Base-by-base conservation (phyloP, 2,797 vertebrate genomes). In the Ataeniobius toweri region DNA sequence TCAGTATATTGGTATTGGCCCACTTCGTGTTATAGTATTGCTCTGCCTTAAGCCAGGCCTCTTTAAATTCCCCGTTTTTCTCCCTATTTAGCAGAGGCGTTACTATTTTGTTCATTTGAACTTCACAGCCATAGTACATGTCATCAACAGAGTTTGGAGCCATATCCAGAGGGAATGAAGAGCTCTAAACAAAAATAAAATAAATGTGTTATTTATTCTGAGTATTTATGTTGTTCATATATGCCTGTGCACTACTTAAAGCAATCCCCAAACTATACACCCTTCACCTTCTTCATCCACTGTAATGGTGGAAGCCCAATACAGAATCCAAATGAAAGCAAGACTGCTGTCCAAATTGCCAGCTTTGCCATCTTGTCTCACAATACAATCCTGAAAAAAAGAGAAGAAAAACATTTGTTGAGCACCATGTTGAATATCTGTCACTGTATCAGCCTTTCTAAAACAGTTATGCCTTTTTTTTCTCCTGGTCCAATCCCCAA, bases 81-180 rank as follows among this genome's bases (percentile, higher is more conserved):
- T 26, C 86, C 69, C 89, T 88, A 56, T 81, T 80, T 0, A 6
- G 1, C 26, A 91, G 75, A 36, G 83, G 84, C 26, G 84, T 69
- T 48, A 85, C 83, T 48, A 8, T 84, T 59, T 36, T 0, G 36
- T 81, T 50, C 89, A 92, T 90, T 16, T 82, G 5, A 10, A 80
- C 71, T 63, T 65, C 80, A 83, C 87, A 92, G 6, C 78, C 85
- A 1, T 2, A 0, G 56, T 86, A 90, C 88, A 85, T 88, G 76
- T 91, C 89, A 67, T 93, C 90, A 6, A 88, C 84, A 39, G 88
- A 24, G 0, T 88, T 53, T 10, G 5, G 63, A 77, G 84, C 79
- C 80, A 87, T 68, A 53, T 89, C 83, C 70, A 91, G 39, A 0
- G 61, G n/a, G n/a, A 24, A 0, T 5, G 16, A 6, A 44, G 4